These are phyloP conservation scores for Margarornis squamiger DNA, from an alignment of 2,797 vertebrate species.

Conservation along the genomic window DNA sequence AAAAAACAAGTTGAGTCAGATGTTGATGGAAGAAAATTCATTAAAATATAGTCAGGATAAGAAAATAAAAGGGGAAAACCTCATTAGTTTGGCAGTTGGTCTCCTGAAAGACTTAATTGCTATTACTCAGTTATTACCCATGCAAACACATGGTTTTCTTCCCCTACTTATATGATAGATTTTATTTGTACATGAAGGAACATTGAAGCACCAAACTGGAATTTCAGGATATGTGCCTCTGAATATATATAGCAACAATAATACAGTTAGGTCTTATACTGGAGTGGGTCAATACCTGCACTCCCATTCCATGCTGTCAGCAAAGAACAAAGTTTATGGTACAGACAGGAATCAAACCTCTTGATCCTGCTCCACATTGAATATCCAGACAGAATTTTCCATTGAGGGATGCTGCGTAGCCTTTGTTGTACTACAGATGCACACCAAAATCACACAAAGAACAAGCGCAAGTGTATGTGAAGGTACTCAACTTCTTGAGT, in stretches of 20 bases:
- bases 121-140: not conserved
- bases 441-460: not conserved
- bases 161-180: not conserved
- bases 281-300: not conserved
- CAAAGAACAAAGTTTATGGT: not conserved
- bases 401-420: not conserved
- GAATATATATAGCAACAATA: not conserved
- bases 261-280: not conserved
- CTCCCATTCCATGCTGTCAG: not conserved
- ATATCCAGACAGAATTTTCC: not conserved
- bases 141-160: not conserved
- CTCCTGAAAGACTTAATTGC: not conserved
- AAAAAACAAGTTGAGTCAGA: not conserved
- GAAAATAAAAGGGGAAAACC: not conserved
- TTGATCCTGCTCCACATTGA: not conserved
- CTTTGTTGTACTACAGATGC: not conserved
- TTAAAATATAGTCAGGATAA: not conserved
- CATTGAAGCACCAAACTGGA: not conserved
- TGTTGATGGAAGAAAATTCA: not conserved
- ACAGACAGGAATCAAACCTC: not conserved
- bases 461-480: accelerated
- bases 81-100: accelerated
- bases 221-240: not conserved
- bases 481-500: not conserved
- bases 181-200: not conserved